Evolutionary conservation across 2,888 invertebrate species (phyloP).

Genomic region (Napeogenes sylphis): DNA sequence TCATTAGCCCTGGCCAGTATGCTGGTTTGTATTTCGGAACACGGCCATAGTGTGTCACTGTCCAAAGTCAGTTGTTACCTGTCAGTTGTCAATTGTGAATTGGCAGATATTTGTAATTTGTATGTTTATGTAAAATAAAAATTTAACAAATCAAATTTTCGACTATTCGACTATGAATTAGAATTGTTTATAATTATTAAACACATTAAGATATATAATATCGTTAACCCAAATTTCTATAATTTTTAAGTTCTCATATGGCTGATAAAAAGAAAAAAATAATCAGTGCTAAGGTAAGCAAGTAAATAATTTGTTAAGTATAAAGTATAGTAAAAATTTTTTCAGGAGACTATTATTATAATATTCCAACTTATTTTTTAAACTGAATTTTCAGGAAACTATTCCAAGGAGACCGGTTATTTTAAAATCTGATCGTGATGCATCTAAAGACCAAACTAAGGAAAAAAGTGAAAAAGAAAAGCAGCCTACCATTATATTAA

Average conservation of each 20-base stretch:
- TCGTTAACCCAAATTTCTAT: neutral
- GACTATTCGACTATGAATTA: no score
- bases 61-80: no score
- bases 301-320: neutral
- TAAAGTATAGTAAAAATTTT: constrained; percentile 12
- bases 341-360: constrained; percentile 60
- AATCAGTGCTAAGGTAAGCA: constrained; percentile 51
- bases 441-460: constrained; percentile 53
- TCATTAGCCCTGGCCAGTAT: no score
- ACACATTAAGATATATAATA: neutral
- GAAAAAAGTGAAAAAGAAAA: constrained; percentile 69
- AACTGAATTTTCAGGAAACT: constrained; percentile 48
- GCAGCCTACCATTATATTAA: constrained; percentile 83
- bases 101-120: no score
- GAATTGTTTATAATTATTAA: no score
- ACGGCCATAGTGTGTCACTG: no score
- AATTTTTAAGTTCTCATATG: constrained; percentile 37
- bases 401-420: constrained; percentile 63
- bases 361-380: constrained; percentile 36
- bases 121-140: no score
- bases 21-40: no score
- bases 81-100: no score
- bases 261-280: constrained; percentile 75
- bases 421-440: constrained; percentile 70
- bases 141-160: no score